Base-by-base conservation (phyloP, 2,797 vertebrate species). In the Xiphophorus birchmanni region DNA sequence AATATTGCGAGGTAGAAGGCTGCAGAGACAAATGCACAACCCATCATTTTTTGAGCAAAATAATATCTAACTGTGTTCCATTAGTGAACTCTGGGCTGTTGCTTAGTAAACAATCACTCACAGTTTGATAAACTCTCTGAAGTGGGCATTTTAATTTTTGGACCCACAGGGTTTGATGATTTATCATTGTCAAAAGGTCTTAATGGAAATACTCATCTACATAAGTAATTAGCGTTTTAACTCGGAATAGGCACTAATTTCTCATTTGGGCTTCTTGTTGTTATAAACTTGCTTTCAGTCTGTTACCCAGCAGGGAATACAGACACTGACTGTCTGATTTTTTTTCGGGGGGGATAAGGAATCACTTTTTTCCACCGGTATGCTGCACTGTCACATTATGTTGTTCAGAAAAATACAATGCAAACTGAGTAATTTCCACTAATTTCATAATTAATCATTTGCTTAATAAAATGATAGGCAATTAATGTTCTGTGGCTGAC, bases 31-130 rank as follows among this genome's bases (percentile, higher is more conserved):
- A 92, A 93, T 84, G 88, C 91, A 87, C 77, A 76, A 63, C 6
- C 35, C 56, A 80, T 76, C 83, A 89, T 90, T 92, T 94, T 93
- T 85, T 82, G 76, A 91, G 86, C 12, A 69, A 84, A 92, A 90
- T 90, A 88, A 85, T 84, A 88, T 89, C 82, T 87, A 91, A 90
- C 84, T 44, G 82, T 79, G 82, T 88, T 91, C 89, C 89, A 92
- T 93, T 92, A 92, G 92, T 79, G 80, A 86, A 76, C 60, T 84
- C 50, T 67, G 74, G 15, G 71, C 76, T 85, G 73, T 77, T 87
- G 90, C 89, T 91, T 85, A 48, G 85, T 83, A 75, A 86, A 88
- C 83, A 80, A 80, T 77, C 78, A 47, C 81, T 89, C 81, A 80
- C 54, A 13, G 75, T 56, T 58, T 79, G 45, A 79, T 52, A 77